Base-by-base conservation (phyloP, 2,113 vertebrate genomes). In the Pachypanchax playfairii region DNA sequence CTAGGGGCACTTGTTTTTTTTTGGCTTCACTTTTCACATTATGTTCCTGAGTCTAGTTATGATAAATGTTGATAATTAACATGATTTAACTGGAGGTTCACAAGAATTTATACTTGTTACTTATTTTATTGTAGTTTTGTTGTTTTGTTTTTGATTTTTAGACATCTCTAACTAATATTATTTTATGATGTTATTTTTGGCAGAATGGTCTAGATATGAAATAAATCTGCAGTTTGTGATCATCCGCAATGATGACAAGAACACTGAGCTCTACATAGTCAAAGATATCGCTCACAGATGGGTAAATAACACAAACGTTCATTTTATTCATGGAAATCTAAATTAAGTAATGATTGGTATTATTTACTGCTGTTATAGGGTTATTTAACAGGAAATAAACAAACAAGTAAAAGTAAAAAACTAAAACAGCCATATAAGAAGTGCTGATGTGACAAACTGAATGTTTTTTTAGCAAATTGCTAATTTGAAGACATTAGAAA, bases 141-240 rank as follows among this genome's bases (percentile, higher is more conserved):
- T 53, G 17, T 31, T 13, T 11, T 33, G 13, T 11, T 10, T 1
- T 5, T 8, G 2, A 9, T 4, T 55, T 18, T 18, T 1, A 42
- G 4, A 7, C 18, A 12, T 35, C 21, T 46, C 2, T 38, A 8
- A 4, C 38, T 47, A 13, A 26, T 14, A 4, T 2, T 29, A 8
- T 51, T 47, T 70, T 5, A 6, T 46, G 4, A n/a, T n/a, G n/a
- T n/a, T n/a, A n/a, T n/a, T 42, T 61, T 26, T 76, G 73, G 5
- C 67, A 91, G 91, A 48, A 17, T 92, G 91, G 90, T 84, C 88
- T 36, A 12, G 55, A 25, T 92, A 87, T 22, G 58, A 85, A 53
- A 67, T 91, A 15, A 71, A 26, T 22, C 14, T 90, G 43, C 46
- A 13, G 2, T 52, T 91, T 49, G 1, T 0, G 13, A 88, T 92